These are phyloP conservation scores for Barnardius zonarius DNA, from an alignment of 2,113 vertebrate species.

Conservation along the genomic window DNA sequence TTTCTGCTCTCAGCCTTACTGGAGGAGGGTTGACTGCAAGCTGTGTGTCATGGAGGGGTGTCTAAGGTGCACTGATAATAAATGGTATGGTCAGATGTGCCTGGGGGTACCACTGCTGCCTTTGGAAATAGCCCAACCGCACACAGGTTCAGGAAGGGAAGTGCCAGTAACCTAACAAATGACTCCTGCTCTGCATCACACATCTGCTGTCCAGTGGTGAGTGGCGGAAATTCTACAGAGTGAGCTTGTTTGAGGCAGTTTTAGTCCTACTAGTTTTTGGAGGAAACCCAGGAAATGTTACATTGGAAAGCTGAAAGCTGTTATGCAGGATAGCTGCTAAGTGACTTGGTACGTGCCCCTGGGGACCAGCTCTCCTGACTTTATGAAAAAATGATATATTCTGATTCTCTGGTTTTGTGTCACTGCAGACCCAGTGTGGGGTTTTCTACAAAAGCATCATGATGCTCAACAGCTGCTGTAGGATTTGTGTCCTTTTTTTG, in stretches of 20 bases:
- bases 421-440: not conserved
- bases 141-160: not conserved
- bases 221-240: not conserved
- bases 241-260: slow-evolving; percentile 6
- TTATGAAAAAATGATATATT: not conserved
- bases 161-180: not conserved
- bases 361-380: slow-evolving; percentile 19
- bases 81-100: not conserved
- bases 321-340: slow-evolving; percentile 30
- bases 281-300: slow-evolving; percentile 48
- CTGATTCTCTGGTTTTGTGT: not conserved
- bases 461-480: not conserved
- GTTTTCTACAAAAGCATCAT: not conserved
- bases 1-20: not conserved
- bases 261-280: slow-evolving; percentile 29
- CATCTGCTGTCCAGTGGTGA: slow-evolving; percentile 8
- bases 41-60: not conserved
- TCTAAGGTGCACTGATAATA: not conserved
- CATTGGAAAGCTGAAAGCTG: slow-evolving; percentile 37
- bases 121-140: not conserved
- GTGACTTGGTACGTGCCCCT: slow-evolving; percentile 18
- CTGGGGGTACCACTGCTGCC: not conserved
- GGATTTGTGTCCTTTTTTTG: not conserved
- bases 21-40: not conserved
- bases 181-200: slow-evolving; percentile 2